Evolutionary conservation across 2,797 vertebrate species (phyloP).

Genomic region (Vireo griseus): DNA sequence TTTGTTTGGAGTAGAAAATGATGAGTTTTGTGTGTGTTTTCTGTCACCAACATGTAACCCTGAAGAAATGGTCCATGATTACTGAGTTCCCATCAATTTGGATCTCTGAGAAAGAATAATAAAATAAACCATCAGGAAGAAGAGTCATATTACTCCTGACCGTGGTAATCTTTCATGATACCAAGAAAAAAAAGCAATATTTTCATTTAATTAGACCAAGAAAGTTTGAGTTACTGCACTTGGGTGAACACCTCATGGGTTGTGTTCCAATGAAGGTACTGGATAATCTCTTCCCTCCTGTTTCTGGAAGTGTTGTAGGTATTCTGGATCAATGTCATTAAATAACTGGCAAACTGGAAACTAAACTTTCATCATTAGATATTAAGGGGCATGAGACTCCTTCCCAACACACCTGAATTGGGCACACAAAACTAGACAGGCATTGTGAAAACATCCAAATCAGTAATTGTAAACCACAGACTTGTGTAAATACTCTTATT

Average conservation of each 20-base stretch:
- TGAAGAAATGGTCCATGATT: not conserved
- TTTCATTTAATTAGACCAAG: not conserved
- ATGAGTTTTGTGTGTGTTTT: not conserved
- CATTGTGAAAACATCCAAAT: not conserved
- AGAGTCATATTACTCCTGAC: not conserved
- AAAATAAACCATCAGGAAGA: not conserved
- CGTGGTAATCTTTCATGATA: fast-evolving
- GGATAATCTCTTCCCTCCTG: not conserved
- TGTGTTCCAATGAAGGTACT: not conserved
- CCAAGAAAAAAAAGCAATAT: not conserved
- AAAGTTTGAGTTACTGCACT: not conserved
- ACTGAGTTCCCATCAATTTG: not conserved
- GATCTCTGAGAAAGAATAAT: not conserved
- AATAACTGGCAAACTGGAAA: not conserved
- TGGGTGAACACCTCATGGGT: not conserved
- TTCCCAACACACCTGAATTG: not conserved
- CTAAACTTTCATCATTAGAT: not conserved
- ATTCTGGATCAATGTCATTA: not conserved
- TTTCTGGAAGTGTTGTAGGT: not conserved
- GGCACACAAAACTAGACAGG: not conserved
- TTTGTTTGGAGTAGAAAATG: not conserved
- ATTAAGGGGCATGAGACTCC: not conserved
- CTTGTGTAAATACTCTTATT: not conserved
- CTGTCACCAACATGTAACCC: not conserved
- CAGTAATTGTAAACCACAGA: not conserved